Evolutionary conservation across 2,888 invertebrate species (phyloP).

Genomic region (Nymphalis polychloros): DNA sequence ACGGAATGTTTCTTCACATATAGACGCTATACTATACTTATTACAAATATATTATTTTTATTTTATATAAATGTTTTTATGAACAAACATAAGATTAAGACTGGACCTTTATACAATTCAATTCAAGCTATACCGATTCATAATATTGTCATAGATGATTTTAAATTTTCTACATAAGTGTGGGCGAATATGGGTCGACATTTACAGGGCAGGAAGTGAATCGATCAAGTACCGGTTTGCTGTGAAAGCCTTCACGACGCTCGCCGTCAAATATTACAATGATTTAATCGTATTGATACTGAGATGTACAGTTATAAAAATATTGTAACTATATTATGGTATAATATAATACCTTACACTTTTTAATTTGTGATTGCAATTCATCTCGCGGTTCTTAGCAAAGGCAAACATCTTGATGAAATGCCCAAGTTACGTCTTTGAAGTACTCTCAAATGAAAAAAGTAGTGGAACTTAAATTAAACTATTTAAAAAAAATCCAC

Average conservation of each 20-base stretch:
- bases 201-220: slow-evolving; percentile 47
- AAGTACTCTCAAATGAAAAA: too few relatives aligned
- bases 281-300: not conserved
- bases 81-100: not conserved
- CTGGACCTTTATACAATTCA: not conserved
- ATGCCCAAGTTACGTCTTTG: too few relatives aligned
- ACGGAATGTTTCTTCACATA: too few relatives aligned
- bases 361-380: too few relatives aligned
- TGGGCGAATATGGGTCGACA: slow-evolving; percentile 44
- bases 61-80: too few relatives aligned
- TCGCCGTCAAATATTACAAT: slow-evolving; percentile 17
- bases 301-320: not conserved
- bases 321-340: not conserved
- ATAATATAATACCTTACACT: not conserved
- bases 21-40: too few relatives aligned
- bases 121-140: not conserved
- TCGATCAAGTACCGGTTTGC: slow-evolving; percentile 42
- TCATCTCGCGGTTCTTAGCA: too few relatives aligned
- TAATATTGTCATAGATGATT: not conserved
- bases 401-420: too few relatives aligned
- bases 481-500: too few relatives aligned
- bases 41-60: too few relatives aligned
- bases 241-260: slow-evolving; percentile 42
- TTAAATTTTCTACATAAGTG: not conserved
- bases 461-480: too few relatives aligned